Base-by-base conservation (phyloP, 2,888 invertebrate species). In the Liposcelis brunnea region DNA sequence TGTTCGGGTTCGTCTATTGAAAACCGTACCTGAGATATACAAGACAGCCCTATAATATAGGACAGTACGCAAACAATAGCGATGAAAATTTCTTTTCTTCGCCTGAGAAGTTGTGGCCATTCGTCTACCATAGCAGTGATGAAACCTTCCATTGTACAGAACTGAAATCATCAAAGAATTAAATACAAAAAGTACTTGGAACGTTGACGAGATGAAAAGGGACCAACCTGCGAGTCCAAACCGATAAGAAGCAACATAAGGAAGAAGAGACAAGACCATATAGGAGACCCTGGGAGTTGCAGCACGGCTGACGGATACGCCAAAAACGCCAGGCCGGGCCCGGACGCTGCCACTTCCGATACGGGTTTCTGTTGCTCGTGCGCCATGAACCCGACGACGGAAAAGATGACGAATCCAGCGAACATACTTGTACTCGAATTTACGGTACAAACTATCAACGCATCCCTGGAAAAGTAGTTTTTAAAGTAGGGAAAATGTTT, bases 131-230 rank as follows among this genome's bases (percentile, higher is more conserved):
- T 81, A 0, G 97, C 97, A 0, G 98, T 98, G 57, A 98, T 89
- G 63, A 98, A 98, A 8, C 94, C 94, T 69, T 95, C 94, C 85
- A 95, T 90, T 40, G 95, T 94, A 58, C 93, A 93, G 64, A 94
- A 95, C 70, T 87, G 55, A 26, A 26, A 6, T 26, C 4, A 8
- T 26, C 26, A 26, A 26, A 26, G 4, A 6, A 26, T 26, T 26
- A 6, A 26, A 26, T 8, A 8, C 4, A 26, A 26, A 26, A 26
- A 6, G 26, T 26, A 6, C 8, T 26, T 8, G 26, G 26, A 8
- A 64, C 65, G 59, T 26, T 26, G 26, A 26, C 4, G 8, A 26
- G 4, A 26, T 8, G 26, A 8, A 8, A 6, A 26, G 5, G 5
- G 26, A 26, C 43, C 51, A 53, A 64, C 65, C 60, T 66, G 90